A percentile compares a stretch with the other conserved stretches of the same genome.
Evolutionary conservation across 2,797 vertebrate species (phyloP).

Genomic region (Columba guinea): DNA sequence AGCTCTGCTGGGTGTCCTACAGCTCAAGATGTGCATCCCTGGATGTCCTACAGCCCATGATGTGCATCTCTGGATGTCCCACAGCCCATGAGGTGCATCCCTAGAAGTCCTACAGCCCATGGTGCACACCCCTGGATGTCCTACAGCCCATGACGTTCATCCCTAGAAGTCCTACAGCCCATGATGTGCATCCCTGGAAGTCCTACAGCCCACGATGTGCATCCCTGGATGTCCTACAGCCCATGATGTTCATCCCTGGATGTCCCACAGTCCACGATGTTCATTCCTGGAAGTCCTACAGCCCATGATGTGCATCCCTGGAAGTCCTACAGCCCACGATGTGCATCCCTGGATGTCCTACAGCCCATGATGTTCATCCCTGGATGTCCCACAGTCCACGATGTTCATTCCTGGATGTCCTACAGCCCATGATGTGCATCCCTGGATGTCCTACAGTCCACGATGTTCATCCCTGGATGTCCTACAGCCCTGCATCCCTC

Average conservation of each 20-base stretch:
- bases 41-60: background rate
- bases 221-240: background rate
- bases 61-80: background rate
- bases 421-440: background rate
- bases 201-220: background rate
- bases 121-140: background rate
- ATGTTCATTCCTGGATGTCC: background rate
- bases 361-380: background rate
- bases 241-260: accelerated
- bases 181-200: too few relatives aligned
- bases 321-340: background rate
- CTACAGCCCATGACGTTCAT: background rate
- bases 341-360: too few relatives aligned
- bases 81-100: background rate
- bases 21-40: too few relatives aligned
- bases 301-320: background rate
- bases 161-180: background rate
- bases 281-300: background rate
- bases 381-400: background rate
- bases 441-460: background rate
- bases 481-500: background rate
- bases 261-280: background rate
- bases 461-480: background rate
- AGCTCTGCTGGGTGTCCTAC: background rate
- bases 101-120: background rate